These are phyloP conservation scores for Drosophila merina DNA, from an alignment of 2,888 invertebrate species.

Conservation along the genomic window DNA sequence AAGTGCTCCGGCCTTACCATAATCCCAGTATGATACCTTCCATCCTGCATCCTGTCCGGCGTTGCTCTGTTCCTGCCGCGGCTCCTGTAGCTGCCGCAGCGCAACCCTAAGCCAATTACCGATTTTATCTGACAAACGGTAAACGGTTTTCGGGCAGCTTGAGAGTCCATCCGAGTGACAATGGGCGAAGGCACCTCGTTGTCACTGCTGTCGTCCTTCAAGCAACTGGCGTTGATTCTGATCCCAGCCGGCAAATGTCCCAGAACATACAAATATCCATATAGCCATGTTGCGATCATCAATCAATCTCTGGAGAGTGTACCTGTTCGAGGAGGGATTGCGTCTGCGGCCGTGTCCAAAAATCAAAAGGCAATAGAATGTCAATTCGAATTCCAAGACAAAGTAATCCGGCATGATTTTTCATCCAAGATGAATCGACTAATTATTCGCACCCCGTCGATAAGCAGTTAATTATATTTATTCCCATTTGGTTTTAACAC, in stretches of 20 bases:
- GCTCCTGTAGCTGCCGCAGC: constrained; percentile 43
- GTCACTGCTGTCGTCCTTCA: constrained; percentile 53
- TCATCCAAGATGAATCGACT: constrained; percentile 68
- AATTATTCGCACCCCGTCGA: constrained; percentile 76
- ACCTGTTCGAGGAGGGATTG: constrained; percentile 23
- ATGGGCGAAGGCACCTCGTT: constrained; percentile 23
- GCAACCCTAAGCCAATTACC: constrained; percentile 67
- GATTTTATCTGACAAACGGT: constrained; percentile 69
- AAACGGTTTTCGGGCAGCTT: constrained; percentile 38
- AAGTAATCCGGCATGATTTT: constrained; percentile 63
- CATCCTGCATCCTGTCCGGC: constrained; percentile 38
- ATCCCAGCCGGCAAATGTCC: constrained; percentile 19
- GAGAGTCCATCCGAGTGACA: constrained; percentile 31
- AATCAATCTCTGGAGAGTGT: constrained; percentile 59
- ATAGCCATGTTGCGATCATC: constrained; percentile 62
- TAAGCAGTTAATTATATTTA: constrained; percentile 76
- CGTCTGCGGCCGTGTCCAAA: constrained; percentile 2
- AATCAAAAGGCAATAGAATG: constrained; percentile 6
- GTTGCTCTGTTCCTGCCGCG: constrained; percentile 8
- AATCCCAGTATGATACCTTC: constrained; percentile 1
- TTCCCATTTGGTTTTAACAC: constrained; percentile 60
- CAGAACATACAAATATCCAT: constrained; percentile 9
- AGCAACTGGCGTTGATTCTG: constrained; percentile 32
- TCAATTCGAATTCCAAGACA: constrained; percentile 17
- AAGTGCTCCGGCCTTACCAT: constrained; percentile 15